Percentiles rank a stretch among this genome's conserved stretches.
phyloP scores from a whole-genome alignment of 1,140 invertebrate species.

The Sipha flava region DNA sequence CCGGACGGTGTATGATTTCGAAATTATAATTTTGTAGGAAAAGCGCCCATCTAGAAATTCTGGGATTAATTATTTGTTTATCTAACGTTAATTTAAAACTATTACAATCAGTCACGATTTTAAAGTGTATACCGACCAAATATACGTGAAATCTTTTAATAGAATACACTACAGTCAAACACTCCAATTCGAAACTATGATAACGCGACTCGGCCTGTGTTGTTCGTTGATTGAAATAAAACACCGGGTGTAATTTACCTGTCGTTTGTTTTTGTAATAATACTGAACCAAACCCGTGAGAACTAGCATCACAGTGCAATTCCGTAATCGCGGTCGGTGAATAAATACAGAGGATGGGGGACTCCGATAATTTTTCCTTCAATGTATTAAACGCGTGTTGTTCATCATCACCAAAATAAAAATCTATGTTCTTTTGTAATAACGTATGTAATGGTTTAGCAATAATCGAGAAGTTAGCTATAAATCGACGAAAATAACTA shows the following conservation, averaged over 20 bases:
- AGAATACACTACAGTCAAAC: background rate
- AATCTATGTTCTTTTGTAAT: slow-evolving; percentile 28
- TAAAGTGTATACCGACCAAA: background rate
- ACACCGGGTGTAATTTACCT: background rate
- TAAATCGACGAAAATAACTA: slow-evolving; percentile 43
- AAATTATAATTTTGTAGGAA: slow-evolving; percentile 11
- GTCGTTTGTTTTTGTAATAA: background rate
- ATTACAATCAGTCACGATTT: background rate
- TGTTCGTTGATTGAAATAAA: background rate
- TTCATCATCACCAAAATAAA: background rate
- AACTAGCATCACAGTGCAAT: slow-evolving; percentile 35
- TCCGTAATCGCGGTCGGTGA: slow-evolving; percentile 36
- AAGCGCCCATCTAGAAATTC: background rate
- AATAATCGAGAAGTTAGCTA: slow-evolving; percentile 39
- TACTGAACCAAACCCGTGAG: background rate
- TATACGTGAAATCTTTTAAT: background rate
- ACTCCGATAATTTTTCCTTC: background rate
- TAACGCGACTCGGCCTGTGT: background rate
- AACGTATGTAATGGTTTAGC: slow-evolving; percentile 40
- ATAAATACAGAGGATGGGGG: background rate
- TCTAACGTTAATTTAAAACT: background rate
- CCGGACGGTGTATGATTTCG: background rate
- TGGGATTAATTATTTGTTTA: background rate
- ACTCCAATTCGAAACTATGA: background rate
- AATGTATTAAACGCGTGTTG: background rate